phyloP scores from a whole-genome alignment of 2,797 vertebrate species.

The Acanthopagrus latus region DNA sequence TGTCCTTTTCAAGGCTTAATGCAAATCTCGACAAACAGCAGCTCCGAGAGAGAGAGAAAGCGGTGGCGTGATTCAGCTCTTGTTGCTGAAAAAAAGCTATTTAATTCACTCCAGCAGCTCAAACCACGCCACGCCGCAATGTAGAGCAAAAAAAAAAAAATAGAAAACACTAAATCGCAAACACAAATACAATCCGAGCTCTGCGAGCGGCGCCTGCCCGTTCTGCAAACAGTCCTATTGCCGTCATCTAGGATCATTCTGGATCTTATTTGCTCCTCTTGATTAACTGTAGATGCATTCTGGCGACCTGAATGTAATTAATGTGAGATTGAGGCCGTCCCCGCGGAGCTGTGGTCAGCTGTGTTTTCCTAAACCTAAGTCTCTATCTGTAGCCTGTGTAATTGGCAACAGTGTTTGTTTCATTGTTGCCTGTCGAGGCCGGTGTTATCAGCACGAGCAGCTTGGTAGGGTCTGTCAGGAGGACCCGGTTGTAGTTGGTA shows the following conservation, averaged over 20 bases:
- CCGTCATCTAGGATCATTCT: slow-evolving; percentile 59
- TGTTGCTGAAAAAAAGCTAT: slow-evolving; percentile 51
- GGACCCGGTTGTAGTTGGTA: slow-evolving; percentile 53
- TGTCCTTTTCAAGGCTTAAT: slow-evolving; percentile 50
- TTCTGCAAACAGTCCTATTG: slow-evolving; percentile 35
- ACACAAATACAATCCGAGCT: slow-evolving; percentile 54
- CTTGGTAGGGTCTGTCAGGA: slow-evolving; percentile 70
- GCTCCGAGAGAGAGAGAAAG: slow-evolving; percentile 23
- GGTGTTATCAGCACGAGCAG: slow-evolving; percentile 74
- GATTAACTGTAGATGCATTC: slow-evolving; percentile 66
- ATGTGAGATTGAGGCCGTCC: slow-evolving; percentile 62
- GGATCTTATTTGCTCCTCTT: slow-evolving; percentile 51
- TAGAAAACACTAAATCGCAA: slow-evolving; percentile 38
- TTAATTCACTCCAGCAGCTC: slow-evolving; percentile 59
- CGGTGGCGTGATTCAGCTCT: slow-evolving; percentile 34
- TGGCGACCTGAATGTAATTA: slow-evolving; percentile 71
- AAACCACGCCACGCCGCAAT: slow-evolving; percentile 41
- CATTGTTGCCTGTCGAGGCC: slow-evolving; percentile 65
- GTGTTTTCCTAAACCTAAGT: slow-evolving; percentile 62
- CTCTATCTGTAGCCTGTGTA: slow-evolving; percentile 63
- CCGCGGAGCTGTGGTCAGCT: slow-evolving; percentile 60
- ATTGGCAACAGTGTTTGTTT: slow-evolving; percentile 70
- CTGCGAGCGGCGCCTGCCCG: slow-evolving; percentile 16
- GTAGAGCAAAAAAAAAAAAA: slow-evolving; percentile 45
- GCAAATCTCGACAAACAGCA: slow-evolving; percentile 34